Conservation (phyloP, 2,113 vertebrate species). For the Lucifuga dentata region DNA sequence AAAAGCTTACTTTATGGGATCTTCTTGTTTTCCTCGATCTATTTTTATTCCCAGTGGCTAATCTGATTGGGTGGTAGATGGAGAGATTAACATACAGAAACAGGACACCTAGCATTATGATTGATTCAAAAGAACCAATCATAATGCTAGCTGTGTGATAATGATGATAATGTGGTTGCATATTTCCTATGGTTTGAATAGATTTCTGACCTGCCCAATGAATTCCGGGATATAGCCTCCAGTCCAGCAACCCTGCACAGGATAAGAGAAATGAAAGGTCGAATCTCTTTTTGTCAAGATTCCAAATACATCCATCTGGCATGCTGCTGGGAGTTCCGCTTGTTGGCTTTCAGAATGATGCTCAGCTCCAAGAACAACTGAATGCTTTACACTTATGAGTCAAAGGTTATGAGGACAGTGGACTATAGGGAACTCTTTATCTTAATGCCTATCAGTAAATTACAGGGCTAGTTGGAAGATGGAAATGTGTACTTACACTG, state of each 20-base stretch:
- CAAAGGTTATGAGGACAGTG: slow-evolving; percentile 24
- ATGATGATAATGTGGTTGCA: neutral
- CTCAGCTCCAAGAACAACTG: slow-evolving; percentile 24
- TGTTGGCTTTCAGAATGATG: slow-evolving; percentile 28
- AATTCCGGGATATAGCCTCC: no score
- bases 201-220: no score
- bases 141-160: slow-evolving; percentile 20
- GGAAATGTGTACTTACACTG: slow-evolving; percentile 19
- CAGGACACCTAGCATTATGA: no score
- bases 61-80: slow-evolving; percentile 12
- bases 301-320: slow-evolving; percentile 26
- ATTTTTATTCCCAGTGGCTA: neutral
- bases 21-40: slow-evolving; percentile 4
- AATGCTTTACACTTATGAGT: slow-evolving; percentile 22
- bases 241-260: no score
- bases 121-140: no score
- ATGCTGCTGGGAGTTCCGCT: slow-evolving; percentile 7
- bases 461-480: neutral
- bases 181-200: slow-evolving; percentile 10
- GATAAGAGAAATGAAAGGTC: no score
- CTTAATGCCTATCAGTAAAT: slow-evolving; percentile 45
- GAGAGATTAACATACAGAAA: slow-evolving; percentile 29
- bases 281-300: slow-evolving; percentile 2
- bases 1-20: slow-evolving; percentile 1
- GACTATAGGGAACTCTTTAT: slow-evolving; percentile 9